Evolutionary conservation across 2,888 invertebrate species (phyloP).

Genomic region (Lumbricus terrestris): DNA sequence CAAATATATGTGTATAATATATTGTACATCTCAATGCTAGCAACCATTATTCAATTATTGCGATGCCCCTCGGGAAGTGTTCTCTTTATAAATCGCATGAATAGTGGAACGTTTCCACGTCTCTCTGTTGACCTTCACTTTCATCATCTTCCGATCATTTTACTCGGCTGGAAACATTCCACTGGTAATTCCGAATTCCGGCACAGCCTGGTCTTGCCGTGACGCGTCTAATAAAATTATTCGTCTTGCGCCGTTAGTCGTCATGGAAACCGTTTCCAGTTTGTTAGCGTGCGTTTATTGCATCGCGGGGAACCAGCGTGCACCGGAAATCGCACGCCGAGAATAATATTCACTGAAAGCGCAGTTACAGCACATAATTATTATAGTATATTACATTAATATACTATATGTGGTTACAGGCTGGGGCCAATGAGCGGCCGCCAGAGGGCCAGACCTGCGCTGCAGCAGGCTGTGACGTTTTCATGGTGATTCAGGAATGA

Average conservation of each 20-base stretch:
- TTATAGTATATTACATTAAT: too few relatives aligned
- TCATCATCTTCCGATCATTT: too few relatives aligned
- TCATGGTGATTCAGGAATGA: not conserved
- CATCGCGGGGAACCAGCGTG: not conserved
- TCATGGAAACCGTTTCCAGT: not conserved
- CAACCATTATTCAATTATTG: not conserved
- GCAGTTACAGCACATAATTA: too few relatives aligned
- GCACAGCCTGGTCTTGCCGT: too few relatives aligned
- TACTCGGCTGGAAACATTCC: too few relatives aligned
- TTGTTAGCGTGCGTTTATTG: not conserved
- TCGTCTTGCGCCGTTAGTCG: not conserved
- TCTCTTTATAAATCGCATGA: not conserved
- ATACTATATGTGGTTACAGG: too few relatives aligned
- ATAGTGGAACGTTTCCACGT: too few relatives aligned
- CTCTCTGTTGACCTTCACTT: too few relatives aligned
- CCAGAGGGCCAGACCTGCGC: not conserved
- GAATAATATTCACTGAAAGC: not conserved
- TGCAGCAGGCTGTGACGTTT: not conserved
- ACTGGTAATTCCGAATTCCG: too few relatives aligned
- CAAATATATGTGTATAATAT: too few relatives aligned
- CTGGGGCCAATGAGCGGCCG: not conserved
- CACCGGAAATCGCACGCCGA: not conserved
- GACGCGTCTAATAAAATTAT: too few relatives aligned
- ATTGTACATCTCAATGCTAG: too few relatives aligned
- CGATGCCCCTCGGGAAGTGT: not conserved